phyloP scores from a whole-genome alignment of 2,797 vertebrate genomes.

The Caiman crocodilus region DNA sequence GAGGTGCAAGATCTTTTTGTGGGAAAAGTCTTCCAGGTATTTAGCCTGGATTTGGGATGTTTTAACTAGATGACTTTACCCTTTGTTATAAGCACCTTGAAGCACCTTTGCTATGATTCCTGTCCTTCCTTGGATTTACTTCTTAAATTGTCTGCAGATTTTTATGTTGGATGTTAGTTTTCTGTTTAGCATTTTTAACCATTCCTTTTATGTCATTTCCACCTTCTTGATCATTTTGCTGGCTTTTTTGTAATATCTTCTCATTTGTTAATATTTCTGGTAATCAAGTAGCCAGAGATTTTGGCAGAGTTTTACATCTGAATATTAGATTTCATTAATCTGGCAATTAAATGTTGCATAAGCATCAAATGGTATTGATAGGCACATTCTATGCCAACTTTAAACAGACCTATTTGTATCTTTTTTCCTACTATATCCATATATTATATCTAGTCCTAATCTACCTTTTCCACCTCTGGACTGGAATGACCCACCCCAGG shows the following conservation, averaged over 20 bases:
- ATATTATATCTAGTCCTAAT: not conserved
- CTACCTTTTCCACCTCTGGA: no score
- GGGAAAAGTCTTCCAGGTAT: not conserved
- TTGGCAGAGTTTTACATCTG: not conserved
- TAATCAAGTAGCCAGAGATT: not conserved
- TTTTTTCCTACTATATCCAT: not conserved
- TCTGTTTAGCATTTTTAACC: not conserved
- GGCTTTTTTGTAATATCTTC: not conserved
- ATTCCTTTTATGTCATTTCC: not conserved
- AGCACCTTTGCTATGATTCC: not conserved
- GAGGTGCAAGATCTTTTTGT: not conserved
- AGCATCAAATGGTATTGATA: not conserved
- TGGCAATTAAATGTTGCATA: not conserved
- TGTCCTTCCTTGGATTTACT: not conserved
- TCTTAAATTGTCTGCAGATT: not conserved
- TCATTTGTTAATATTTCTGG: not conserved
- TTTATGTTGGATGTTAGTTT: not conserved
- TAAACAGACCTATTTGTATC: not conserved
- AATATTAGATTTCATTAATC: not conserved
- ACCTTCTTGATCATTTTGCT: not conserved
- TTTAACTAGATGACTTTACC: not conserved
- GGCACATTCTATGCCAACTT: not conserved
- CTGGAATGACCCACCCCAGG: no score
- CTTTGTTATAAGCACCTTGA: not conserved
- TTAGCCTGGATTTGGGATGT: not conserved